Base-by-base conservation (phyloP, 1,140 invertebrate genomes). In the Cydia pomonella region DNA sequence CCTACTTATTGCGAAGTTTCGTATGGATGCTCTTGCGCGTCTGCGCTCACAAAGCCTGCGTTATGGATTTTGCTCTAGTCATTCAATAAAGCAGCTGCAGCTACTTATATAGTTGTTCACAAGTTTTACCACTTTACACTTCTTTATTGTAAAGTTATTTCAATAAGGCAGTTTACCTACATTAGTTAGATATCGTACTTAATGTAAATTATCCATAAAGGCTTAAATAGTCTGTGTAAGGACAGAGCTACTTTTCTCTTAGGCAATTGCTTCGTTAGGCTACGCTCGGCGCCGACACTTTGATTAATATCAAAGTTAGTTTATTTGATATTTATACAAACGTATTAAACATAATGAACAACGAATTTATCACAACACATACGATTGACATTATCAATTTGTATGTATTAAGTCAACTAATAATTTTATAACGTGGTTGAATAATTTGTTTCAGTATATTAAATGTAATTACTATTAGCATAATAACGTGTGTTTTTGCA, bases 201-300 rank as follows among this genome's bases (percentile, higher is more conserved):
- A 53, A n/a, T 53, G 41, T 16, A 44, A 18, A 53, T n/a, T 53
- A 53, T 7, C 53, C 1, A 59, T 59, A 59, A 59, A 23, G 21
- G 7, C 53, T 3, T 18, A 23, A 10, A 23, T n/a, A 59, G 53
- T 10, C 18, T 59, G 1, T 59, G 4, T 53, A 47, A 47, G 16
- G 44, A 44, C 41, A 16, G 12, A n/a, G 16, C 6, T 53, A 18
- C n/a, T 53, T 53, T 18, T 53, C n/a, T 59, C 7, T 59, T 59
- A 59, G 18, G 10, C 53, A 59, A 53, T n/a, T 59, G 21, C 53
- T 59, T 59, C 53, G 53, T 59, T 59, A 59, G 53, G 6, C 16
- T n/a, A 53, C 16, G n/a, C 16, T 18, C 5, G 50, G 50, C 21
- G 53, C 18, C 2, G 53, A 59, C 53, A 59, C 16, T 23, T 21